These are phyloP conservation scores for Peromyscus aztecus DNA, from an alignment of 2,797 vertebrate species.

Conservation along the genomic window DNA sequence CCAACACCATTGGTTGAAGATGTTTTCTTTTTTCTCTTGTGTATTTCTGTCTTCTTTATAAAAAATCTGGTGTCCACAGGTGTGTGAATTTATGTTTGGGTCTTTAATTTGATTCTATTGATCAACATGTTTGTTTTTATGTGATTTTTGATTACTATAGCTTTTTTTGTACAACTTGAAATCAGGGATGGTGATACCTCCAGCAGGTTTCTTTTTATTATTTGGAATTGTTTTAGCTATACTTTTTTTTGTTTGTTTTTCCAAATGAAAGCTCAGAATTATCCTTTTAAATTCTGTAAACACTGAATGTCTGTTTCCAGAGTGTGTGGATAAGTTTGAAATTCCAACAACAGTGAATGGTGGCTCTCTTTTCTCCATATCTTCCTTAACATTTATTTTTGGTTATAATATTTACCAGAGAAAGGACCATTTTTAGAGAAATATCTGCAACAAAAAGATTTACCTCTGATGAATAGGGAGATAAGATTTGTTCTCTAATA, in stretches of 20 bases:
- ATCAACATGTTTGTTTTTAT: background rate
- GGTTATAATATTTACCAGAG: background rate
- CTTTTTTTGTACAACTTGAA: background rate
- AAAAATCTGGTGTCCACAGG: background rate
- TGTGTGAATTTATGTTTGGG: background rate
- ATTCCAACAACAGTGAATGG: background rate
- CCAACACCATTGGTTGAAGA: background rate
- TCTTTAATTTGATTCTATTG: background rate
- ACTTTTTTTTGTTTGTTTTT: background rate
- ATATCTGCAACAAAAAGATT: background rate
- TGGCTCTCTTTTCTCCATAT: background rate
- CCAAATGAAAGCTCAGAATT: background rate
- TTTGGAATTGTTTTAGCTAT: background rate
- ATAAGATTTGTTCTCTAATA: background rate
- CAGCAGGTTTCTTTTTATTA: background rate
- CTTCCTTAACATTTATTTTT: background rate
- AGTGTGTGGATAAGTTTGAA: background rate
- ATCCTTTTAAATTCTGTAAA: background rate
- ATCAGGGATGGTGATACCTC: background rate
- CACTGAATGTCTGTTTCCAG: background rate
- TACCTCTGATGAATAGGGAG: background rate
- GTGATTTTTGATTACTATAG: background rate
- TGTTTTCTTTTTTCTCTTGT: background rate
- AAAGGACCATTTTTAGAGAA: background rate
- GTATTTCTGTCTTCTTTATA: background rate